phyloP scores from a whole-genome alignment of 2,797 vertebrate genomes.

The Enteromius viviparus region DNA sequence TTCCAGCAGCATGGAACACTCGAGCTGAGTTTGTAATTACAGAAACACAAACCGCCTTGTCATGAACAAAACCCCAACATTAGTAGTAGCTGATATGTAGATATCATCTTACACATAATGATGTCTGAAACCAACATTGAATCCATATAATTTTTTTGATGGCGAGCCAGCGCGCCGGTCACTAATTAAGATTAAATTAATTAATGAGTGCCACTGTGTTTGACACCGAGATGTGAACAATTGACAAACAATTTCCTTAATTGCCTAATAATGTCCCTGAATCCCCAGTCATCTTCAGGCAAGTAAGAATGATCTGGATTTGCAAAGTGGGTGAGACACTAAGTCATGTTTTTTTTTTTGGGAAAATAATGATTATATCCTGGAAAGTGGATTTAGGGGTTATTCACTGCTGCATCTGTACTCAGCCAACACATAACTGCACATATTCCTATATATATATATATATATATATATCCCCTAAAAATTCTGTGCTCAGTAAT shows the following conservation, averaged over 20 bases:
- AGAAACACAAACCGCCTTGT: conserved; percentile 59
- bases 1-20: conserved; percentile 54
- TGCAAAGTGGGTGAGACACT: neutral
- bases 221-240: conserved; percentile 13
- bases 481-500: neutral
- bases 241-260: conserved; percentile 34
- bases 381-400: neutral
- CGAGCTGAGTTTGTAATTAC: conserved; percentile 56
- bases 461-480: neutral
- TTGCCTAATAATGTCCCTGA: conserved; percentile 21
- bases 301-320: conserved; percentile 7
- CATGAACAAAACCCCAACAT: conserved; percentile 62
- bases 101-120: conserved; percentile 59
- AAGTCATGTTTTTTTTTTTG: neutral
- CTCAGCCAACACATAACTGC: neutral
- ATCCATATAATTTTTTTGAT: conserved; percentile 42
- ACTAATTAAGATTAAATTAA: conserved; percentile 52
- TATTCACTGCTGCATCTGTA: neutral
- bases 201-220: conserved; percentile 38
- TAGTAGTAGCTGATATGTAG: conserved; percentile 57
- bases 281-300: neutral
- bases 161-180: conserved; percentile 25
- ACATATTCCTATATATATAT: neutral
- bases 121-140: conserved; percentile 49
- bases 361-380: neutral